Evolutionary conservation across 2,113 vertebrate genomes (phyloP).

Genomic region (Clarias gariepinus): DNA sequence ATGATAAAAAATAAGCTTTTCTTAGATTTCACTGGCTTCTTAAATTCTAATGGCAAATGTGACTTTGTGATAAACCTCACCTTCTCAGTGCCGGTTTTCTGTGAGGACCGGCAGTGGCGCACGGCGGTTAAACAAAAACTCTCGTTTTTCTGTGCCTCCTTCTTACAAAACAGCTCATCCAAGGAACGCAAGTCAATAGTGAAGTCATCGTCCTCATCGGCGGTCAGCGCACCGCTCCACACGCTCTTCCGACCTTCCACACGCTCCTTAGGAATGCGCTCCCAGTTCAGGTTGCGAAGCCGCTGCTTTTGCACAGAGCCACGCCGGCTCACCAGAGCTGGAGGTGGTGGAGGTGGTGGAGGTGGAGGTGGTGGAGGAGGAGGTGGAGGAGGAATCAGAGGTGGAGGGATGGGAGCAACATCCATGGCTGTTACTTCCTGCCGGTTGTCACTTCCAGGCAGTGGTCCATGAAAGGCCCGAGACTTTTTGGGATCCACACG

Average conservation of each 20-base stretch:
- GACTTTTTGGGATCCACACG: constrained; percentile 66
- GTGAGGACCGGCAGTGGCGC: constrained; percentile 62
- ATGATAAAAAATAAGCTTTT: background rate
- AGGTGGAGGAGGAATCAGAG: constrained; percentile 54
- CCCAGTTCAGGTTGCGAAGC: constrained; percentile 79
- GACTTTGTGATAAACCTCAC: constrained; percentile 54
- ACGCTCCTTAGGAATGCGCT: constrained; percentile 77
- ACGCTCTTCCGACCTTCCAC: constrained; percentile 75
- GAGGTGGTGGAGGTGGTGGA: constrained; percentile 53
- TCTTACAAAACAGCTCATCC: constrained; percentile 77
- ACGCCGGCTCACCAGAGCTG: constrained; percentile 49
- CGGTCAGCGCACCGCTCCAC: constrained; percentile 65
- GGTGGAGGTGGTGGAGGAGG: constrained; percentile 55
- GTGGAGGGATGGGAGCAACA: constrained; percentile 47
- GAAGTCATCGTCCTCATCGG: constrained; percentile 68
- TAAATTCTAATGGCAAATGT: background rate
- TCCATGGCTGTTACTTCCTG: constrained; percentile 72
- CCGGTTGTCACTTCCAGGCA: constrained; percentile 42
- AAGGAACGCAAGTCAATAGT: constrained; percentile 74
- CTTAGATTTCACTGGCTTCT: background rate
- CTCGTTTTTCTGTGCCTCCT: constrained; percentile 63
- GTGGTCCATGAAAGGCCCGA: constrained; percentile 70
- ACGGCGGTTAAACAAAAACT: constrained; percentile 60
- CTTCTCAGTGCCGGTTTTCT: constrained; percentile 65
- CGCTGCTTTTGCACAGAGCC: constrained; percentile 64